Evolutionary conservation across 1,140 invertebrate species (phyloP), one percentile per base, ranked within the genome.

Genomic region (Pogonognathellus flavescens): DNA sequence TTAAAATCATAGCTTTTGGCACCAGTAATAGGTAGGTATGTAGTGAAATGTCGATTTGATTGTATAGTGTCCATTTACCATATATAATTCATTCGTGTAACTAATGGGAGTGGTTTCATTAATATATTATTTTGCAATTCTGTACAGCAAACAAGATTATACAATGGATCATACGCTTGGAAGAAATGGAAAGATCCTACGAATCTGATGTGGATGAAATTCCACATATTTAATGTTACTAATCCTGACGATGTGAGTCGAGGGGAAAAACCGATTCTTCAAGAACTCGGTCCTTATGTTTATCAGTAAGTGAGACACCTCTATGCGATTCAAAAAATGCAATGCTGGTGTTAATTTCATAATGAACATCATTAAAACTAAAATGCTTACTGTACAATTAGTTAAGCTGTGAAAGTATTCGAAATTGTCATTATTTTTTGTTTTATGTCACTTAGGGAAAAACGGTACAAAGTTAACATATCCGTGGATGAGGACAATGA

Each of bases 271-370:
- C 84, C 83, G 6, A 86, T 59, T 9, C 50, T 88, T 16, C 10
- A 83, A 52, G 86, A 88, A 82, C 55, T 70, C 10, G 88, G 88
- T n/a, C 88, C 88, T 10, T 88, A 85, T 62, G 83, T 84, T 60
- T 88, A 87, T 62, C 57, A 85, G 87, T 86, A 86, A 82, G 84
- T 86, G n/a, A 31, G 49, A 31, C 70, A 31, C n/a, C n/a, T n/a
- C n/a, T n/a, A n/a, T n/a, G n/a, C n/a, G n/a, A n/a, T n/a, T n/a
- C n/a, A n/a, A n/a, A n/a, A n/a, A n/a, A n/a, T n/a, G n/a, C n/a
- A n/a, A n/a, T n/a, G n/a, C n/a, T n/a, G 14, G n/a, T 49, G 8
- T 18, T 25, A 31, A 55, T 41, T 57, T 18, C 41, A 18, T 41
- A 80, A 80, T 22, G 18, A 2, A 31, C 18, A 18, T 41, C 31